Base-by-base conservation (phyloP, 1,140 invertebrate genomes). In the Zaprionus vittiger region DNA sequence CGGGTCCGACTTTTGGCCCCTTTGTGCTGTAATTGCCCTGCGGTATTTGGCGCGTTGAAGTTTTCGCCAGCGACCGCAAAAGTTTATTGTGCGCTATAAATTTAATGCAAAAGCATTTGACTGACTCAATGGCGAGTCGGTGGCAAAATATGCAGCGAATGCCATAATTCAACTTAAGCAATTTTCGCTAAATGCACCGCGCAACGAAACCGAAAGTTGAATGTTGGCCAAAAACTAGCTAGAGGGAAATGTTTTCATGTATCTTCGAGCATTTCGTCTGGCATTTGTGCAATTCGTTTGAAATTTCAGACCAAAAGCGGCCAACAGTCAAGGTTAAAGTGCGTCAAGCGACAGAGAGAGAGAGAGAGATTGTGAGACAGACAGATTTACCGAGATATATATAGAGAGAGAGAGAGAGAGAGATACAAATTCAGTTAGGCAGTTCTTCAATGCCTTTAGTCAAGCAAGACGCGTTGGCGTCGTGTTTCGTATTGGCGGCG, bases 31-130 rank as follows among this genome's bases (percentile, higher is more conserved):
- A 90, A 90, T 90, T 90, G 85, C 71, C 85, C 71, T 80, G 85
- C 73, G 85, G 81, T 89, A 80, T 90, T 90, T 76, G 70, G 61
- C 73, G 79, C 70, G 76, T 70, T 70, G 64, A 90, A 90, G 73
- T 76, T 81, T 66, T 73, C 71, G 79, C 69, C 85, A 80, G 77
- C 66, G 57, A 80, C 85, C 85, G 79, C 85, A 90, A 80, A 82
- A 82, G 56, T 90, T 90, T 90, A 90, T 90, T 82, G 76, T 73
- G 62, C 77, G 70, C 81, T 78, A 90, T 85, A 90, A 90, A 90
- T 90, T 90, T 80, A 82, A 90, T 85, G 85, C 81, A 84, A 79
- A 81, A 89, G 69, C 84, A 89, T 90, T 90, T 90, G 80, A 83
- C 68, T 59, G 69, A 78, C 63, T 17, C 31, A n/a, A 17, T 37